These are phyloP conservation scores for Antechinus stuartii DNA, from an alignment of 2,113 vertebrate species.

Conservation along the genomic window DNA sequence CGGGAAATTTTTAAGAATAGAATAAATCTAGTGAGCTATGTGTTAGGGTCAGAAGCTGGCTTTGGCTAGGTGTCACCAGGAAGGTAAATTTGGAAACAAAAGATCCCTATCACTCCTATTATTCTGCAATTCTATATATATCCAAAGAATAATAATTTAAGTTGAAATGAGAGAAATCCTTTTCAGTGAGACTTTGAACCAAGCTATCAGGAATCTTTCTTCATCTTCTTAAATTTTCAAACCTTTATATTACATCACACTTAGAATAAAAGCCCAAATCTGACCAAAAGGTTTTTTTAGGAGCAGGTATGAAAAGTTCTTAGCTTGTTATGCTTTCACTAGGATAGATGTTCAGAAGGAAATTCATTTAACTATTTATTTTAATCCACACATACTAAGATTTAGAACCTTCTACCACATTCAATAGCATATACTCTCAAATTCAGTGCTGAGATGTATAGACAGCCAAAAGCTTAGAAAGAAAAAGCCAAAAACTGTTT, in stretches of 20 bases:
- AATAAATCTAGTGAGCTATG: neutral
- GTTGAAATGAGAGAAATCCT: conserved; percentile 11
- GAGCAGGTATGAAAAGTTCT: neutral
- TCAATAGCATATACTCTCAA: neutral
- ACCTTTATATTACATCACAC: neutral
- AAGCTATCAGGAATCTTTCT: conserved; percentile 28
- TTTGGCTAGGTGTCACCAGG: neutral
- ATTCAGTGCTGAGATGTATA: neutral
- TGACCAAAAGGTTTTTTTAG: conserved; percentile 39
- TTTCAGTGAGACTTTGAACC: conserved; percentile 19
- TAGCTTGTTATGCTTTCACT: neutral
- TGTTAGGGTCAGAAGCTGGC: neutral
- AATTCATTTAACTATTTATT: neutral
- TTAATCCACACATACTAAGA: neutral
- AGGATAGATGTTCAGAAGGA: neutral
- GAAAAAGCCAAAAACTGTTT: neutral
- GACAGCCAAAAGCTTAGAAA: neutral
- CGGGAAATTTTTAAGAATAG: neutral
- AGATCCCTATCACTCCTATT: neutral
- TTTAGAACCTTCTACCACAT: neutral
- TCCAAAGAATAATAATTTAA: conserved; percentile 30
- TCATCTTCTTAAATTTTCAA: conserved; percentile 44
- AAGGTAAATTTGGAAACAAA: conserved; percentile 45
- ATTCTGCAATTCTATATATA: conserved; percentile 6
- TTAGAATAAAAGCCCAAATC: conserved; percentile 35